phyloP scores from a whole-genome alignment of 2,888 invertebrate species.

The Drosophila fungiperda region DNA sequence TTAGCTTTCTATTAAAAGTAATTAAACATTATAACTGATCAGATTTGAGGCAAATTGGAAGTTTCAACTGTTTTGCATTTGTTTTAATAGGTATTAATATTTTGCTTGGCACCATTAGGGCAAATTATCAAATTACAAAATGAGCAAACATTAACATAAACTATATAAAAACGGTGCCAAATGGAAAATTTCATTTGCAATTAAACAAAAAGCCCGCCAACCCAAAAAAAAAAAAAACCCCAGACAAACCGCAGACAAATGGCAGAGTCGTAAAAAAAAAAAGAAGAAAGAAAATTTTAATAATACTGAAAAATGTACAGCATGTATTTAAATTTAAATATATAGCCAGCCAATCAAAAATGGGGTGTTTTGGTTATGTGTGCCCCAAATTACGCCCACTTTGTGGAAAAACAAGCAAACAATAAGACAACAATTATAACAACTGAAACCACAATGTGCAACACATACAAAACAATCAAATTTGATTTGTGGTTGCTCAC shows the following conservation, averaged over 20 bases:
- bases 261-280: not conserved
- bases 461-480: conserved; percentile 46
- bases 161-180: conserved; percentile 52
- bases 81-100: conserved; percentile 41
- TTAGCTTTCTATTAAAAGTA: conserved; percentile 1
- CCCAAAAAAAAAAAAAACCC: conserved; percentile 20
- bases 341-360: conserved; percentile 8
- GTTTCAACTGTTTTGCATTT: conserved; percentile 34
- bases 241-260: conserved; percentile 61
- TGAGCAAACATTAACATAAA: conserved; percentile 51
- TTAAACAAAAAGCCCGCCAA: conserved; percentile 55
- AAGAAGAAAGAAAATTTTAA: conserved; percentile 1
- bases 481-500: conserved; percentile 45
- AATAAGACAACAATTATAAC: not conserved
- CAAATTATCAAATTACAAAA: conserved; percentile 53
- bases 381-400: conserved; percentile 35
- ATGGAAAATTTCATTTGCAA: conserved; percentile 59
- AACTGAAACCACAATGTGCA: conserved; percentile 4
- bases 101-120: conserved; percentile 42
- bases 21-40: conserved; percentile 18
- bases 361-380: conserved; percentile 11
- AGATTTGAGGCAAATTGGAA: conserved; percentile 28
- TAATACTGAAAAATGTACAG: conserved; percentile 31
- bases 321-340: conserved; percentile 56
- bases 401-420: not conserved